Conservation (phyloP, 2,888 invertebrate species). For the Glyphotaelius pellucidus region DNA sequence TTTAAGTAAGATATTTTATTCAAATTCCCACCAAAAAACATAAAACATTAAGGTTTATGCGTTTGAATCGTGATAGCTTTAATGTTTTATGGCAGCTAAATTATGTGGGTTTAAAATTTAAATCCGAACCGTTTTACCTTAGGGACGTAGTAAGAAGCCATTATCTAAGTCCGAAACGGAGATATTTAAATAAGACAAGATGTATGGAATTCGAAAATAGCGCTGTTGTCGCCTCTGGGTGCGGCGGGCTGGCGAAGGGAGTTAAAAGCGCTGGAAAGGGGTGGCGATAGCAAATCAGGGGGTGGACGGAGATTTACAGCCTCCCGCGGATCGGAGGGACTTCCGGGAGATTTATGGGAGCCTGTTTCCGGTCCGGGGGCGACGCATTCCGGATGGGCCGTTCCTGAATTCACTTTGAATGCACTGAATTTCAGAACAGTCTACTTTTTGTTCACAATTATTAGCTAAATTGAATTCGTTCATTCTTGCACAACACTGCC, state of each 20-base stretch:
- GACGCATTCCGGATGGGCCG: constrained; percentile 46
- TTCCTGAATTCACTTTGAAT: constrained; percentile 49
- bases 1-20: background rate
- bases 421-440: constrained; percentile 9
- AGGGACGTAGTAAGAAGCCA: constrained; percentile 19
- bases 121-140: constrained; percentile 6
- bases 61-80: constrained; percentile 2
- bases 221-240: constrained; percentile 36
- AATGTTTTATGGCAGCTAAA: background rate
- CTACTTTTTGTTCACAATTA: background rate
- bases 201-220: constrained; percentile 44
- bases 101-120: background rate
- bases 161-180: constrained; percentile 20
- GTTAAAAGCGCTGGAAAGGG: background rate
- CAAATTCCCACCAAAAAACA: background rate
- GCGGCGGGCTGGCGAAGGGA: background rate
- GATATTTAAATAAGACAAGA: constrained; percentile 43
- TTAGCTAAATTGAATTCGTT: background rate
- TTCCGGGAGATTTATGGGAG: constrained; percentile 62
- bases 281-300: constrained; percentile 19
- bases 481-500: background rate
- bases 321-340: constrained; percentile 61
- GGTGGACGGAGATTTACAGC: constrained; percentile 61
- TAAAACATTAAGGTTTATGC: background rate
- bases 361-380: constrained; percentile 59